Conservation (phyloP, 2,113 vertebrate species). For the Chunga burmeisteri region DNA sequence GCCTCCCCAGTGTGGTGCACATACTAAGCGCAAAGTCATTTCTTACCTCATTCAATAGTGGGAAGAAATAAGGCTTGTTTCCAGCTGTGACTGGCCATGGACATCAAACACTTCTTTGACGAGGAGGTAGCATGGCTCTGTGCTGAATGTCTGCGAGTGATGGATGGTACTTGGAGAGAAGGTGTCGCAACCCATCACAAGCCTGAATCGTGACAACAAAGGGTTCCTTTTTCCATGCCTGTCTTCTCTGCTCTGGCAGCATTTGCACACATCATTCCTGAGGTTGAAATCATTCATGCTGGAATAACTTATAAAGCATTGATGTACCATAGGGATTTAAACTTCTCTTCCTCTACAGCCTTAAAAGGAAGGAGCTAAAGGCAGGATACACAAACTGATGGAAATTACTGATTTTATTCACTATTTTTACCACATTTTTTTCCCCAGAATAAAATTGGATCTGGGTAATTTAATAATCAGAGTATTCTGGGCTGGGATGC, state of each 20-base stretch:
- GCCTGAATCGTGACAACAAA: not conserved
- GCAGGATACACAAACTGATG: conserved; percentile 30
- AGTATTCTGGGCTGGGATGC: not conserved
- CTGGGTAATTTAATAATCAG: not conserved
- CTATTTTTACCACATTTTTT: conserved; percentile 15
- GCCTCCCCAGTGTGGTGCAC: not conserved
- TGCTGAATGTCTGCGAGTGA: not conserved
- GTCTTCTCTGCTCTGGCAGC: not conserved
- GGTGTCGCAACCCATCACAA: not conserved
- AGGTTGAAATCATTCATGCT: conserved; percentile 13
- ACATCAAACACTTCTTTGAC: not conserved
- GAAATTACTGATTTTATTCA: conserved; percentile 34
- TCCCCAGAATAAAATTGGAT: not conserved
- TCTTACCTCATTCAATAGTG: not conserved
- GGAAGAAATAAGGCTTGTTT: not conserved
- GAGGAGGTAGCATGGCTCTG: not conserved
- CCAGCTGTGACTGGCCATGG: not conserved
- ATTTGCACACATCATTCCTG: not conserved
- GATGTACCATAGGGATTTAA: not conserved
- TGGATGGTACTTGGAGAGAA: not conserved
- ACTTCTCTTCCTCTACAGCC: not conserved
- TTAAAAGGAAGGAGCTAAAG: conserved; percentile 52
- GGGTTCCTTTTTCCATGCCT: not conserved
- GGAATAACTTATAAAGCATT: conserved; percentile 22
- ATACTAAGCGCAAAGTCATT: not conserved